Percentiles rank a stretch among this genome's conserved stretches.
phyloP scores from a whole-genome alignment of 1,140 invertebrate genomes.

The Hyposmocoma kahamanoa region DNA sequence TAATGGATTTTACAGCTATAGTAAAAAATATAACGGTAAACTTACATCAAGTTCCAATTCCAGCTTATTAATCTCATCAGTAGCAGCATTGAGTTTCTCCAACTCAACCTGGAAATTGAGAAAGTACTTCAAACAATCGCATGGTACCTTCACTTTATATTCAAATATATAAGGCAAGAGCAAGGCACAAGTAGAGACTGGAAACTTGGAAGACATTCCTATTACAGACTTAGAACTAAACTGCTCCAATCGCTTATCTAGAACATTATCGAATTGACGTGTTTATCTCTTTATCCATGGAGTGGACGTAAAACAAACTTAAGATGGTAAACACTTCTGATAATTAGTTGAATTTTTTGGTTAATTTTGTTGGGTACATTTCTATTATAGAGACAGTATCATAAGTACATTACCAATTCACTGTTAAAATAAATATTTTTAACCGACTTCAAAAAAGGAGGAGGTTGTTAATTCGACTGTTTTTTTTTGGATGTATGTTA shows the following conservation, averaged over 20 bases:
- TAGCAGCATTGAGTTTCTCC: constrained; percentile 94
- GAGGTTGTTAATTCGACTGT: too few relatives aligned
- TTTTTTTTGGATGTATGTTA: too few relatives aligned
- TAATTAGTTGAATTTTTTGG: too few relatives aligned
- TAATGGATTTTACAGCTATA: too few relatives aligned
- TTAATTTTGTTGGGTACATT: too few relatives aligned
- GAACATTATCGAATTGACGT: background rate
- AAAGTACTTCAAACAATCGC: constrained; percentile 59
- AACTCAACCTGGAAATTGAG: constrained; percentile 87
- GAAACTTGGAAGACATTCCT: constrained; percentile 57
- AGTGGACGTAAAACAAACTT: background rate
- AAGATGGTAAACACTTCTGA: too few relatives aligned
- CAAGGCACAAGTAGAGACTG: constrained; percentile 67
- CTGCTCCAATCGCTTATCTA: too few relatives aligned
- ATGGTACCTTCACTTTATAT: constrained; percentile 38
- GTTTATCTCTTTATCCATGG: background rate
- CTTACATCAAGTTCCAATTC: constrained; percentile 96
- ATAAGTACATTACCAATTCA: too few relatives aligned
- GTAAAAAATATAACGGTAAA: too few relatives aligned
- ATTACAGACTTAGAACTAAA: constrained; percentile 10
- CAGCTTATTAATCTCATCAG: constrained; percentile 95
- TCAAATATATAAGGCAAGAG: constrained; percentile 53
- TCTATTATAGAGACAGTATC: too few relatives aligned
- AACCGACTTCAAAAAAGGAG: too few relatives aligned
- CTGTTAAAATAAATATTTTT: too few relatives aligned